Conservation (phyloP, 1,140 invertebrate species). For the Ceratitis capitata region DNA sequence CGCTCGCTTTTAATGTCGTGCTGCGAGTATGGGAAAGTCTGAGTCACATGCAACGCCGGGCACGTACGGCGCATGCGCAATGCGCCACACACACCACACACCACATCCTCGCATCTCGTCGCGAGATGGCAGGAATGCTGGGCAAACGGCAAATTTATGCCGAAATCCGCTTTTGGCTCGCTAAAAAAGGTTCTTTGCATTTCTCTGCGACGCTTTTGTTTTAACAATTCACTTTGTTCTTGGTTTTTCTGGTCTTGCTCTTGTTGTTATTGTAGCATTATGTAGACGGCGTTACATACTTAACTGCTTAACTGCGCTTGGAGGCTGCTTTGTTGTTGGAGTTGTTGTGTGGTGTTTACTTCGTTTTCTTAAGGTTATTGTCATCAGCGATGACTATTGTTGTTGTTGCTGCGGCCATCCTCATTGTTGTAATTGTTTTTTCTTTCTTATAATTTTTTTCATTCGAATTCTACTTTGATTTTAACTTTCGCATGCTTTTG, state of each 20-base stretch:
- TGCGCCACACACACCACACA: neutral
- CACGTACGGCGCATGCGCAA: conserved; percentile 8
- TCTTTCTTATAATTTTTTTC: neutral
- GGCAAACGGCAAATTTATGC: conserved; percentile 24
- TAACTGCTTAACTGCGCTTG: neutral
- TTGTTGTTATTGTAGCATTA: conserved; percentile 20
- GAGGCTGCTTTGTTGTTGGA: neutral
- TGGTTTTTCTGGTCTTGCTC: neutral
- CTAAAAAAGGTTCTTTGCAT: conserved; percentile 3
- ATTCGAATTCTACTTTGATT: neutral
- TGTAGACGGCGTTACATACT: neutral
- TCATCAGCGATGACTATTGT: neutral
- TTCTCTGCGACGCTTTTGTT: neutral
- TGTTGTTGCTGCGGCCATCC: neutral
- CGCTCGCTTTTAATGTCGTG: conserved; percentile 7
- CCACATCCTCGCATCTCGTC: too few species aligned
- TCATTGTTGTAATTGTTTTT: neutral
- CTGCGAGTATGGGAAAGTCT: neutral
- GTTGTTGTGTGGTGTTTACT: too few species aligned
- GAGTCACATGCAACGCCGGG: conserved; percentile 13
- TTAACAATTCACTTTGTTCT: neutral
- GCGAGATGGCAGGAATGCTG: neutral
- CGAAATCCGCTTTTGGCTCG: neutral
- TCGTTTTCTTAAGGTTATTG: conserved; percentile 23
- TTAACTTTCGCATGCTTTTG: conserved; percentile 33